phyloP scores from a whole-genome alignment of 2,113 vertebrate genomes.

The Machaerirhynchus nigripectus region DNA sequence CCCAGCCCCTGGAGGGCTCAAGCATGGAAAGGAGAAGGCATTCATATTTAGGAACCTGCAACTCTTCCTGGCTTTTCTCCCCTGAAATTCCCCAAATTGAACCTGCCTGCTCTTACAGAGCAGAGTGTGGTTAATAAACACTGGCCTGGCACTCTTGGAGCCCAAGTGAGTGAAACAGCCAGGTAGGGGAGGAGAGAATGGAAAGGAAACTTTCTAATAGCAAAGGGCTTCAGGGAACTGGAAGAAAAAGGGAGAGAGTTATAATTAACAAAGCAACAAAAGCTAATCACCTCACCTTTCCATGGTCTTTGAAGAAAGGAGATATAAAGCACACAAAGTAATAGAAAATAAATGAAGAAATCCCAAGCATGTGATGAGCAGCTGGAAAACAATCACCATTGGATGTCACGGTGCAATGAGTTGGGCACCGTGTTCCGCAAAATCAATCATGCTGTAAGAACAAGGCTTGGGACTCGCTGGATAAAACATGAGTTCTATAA shows the following conservation, averaged over 20 bases:
- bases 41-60: not conserved
- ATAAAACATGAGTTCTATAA: not conserved
- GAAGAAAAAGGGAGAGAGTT: not conserved
- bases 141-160: not conserved
- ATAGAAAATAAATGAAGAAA: not conserved
- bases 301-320: fast-evolving
- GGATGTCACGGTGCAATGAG: not conserved
- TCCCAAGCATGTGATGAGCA: fast-evolving
- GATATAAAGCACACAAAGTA: not conserved
- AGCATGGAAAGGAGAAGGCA: not conserved
- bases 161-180: not conserved
- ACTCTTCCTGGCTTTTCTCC: not conserved
- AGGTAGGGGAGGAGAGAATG: not conserved
- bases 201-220: not conserved
- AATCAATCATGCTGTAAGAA: not conserved
- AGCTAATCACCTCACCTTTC: not conserved
- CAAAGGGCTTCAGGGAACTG: not conserved
- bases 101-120: not conserved
- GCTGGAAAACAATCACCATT: not conserved
- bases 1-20: not conserved
- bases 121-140: not conserved
- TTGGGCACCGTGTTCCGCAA: not conserved
- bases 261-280: not conserved
- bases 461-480: not conserved
- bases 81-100: not conserved